These are phyloP conservation scores for Microtus ochrogaster DNA, from an alignment of 2,113 vertebrate species.

Conservation along the genomic window DNA sequence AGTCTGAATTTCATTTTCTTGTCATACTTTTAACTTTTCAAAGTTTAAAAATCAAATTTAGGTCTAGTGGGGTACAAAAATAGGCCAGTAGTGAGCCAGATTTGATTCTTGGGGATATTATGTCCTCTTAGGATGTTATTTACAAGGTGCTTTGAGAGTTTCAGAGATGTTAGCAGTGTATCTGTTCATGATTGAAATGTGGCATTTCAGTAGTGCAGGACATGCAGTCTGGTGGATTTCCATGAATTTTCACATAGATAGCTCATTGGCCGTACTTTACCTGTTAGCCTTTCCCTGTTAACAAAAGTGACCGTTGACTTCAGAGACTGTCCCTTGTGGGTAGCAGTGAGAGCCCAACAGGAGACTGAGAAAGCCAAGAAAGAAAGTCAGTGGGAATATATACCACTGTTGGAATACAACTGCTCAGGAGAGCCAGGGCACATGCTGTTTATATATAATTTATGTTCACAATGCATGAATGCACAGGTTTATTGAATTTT, in stretches of 20 bases:
- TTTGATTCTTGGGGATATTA: neutral
- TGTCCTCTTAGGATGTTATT: neutral
- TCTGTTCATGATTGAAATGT: neutral
- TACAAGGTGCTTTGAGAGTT: neutral
- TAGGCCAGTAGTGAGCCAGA: neutral
- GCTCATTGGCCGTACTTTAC: neutral
- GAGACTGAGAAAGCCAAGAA: neutral
- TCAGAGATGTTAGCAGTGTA: neutral
- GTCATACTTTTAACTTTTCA: constrained; percentile 43
- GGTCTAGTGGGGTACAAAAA: neutral
- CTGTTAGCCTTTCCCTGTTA: neutral
- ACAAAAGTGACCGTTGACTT: neutral
- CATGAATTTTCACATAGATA: constrained; percentile 6
- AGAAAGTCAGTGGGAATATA: neutral
- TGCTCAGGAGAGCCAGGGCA: neutral
- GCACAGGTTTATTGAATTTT: neutral
- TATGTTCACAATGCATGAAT: neutral
- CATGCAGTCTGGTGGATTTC: neutral
- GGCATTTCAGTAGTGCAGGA: neutral
- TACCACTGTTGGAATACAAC: neutral
- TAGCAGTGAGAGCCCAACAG: neutral
- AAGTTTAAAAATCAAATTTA: neutral
- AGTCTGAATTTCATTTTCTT: constrained; percentile 20
- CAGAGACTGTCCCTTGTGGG: neutral
- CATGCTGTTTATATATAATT: neutral